Percentiles rank a stretch among this genome's conserved stretches.
phyloP scores from a whole-genome alignment of 2,888 invertebrate species.

The Epistrophe grossulariae region DNA sequence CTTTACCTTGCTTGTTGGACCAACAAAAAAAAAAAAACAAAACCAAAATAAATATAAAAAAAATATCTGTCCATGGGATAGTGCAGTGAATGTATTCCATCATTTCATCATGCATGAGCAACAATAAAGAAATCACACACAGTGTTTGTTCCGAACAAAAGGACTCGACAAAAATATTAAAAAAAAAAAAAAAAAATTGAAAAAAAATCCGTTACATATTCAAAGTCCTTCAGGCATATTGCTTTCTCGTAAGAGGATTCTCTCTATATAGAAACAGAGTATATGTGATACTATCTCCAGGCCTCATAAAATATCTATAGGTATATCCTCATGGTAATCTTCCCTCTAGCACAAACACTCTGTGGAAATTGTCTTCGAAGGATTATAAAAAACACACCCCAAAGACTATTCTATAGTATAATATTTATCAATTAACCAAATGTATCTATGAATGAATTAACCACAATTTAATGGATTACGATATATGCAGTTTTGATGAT shows the following conservation, averaged over 20 bases:
- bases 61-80: conserved; percentile 17
- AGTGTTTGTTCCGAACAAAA: conserved; percentile 53
- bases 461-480: conserved; percentile 48
- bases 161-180: conserved; percentile 24
- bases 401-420: conserved; percentile 8
- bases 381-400: conserved; percentile 22
- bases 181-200: neutral
- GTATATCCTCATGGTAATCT: conserved; percentile 10
- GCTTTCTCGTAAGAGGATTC: conserved; percentile 42
- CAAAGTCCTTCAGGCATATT: conserved; percentile 30
- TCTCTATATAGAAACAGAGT: conserved; percentile 16
- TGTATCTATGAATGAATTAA: conserved; percentile 22
- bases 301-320: conserved; percentile 12
- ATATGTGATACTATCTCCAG: conserved; percentile 13
- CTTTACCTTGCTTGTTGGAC: conserved; percentile 37
- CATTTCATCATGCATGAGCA: conserved; percentile 55
- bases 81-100: conserved; percentile 44
- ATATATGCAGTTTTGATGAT: conserved; percentile 24
- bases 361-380: conserved; percentile 11
- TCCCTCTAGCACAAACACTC: conserved; percentile 6
- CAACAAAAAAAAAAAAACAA: neutral
- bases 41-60: conserved; percentile 17
- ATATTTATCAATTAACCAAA: conserved; percentile 57
- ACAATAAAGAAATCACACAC: conserved; percentile 60
- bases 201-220: conserved; percentile 35